Percentiles rank a stretch among this genome's conserved stretches.
Evolutionary conservation across 1,140 invertebrate genomes (phyloP).

Genomic region (Palaemon carinicauda): DNA sequence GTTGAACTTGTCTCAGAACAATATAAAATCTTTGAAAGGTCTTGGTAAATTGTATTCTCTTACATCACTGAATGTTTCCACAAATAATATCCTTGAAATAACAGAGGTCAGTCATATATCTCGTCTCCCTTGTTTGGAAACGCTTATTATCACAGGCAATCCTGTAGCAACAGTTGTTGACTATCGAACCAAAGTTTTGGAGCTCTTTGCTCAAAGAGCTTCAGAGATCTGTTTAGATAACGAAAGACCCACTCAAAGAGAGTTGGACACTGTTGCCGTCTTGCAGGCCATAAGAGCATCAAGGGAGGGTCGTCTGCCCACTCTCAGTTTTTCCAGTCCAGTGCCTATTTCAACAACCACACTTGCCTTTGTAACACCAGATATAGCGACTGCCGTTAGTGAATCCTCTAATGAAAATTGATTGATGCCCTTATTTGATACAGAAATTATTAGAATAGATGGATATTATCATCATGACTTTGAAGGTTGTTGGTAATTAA

Average conservation of each 20-base stretch:
- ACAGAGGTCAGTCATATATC: slow-evolving; percentile 83
- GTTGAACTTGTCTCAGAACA: slow-evolving; percentile 88
- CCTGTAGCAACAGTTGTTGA: slow-evolving; percentile 86
- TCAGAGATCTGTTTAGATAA: slow-evolving; percentile 84
- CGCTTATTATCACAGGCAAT: slow-evolving; percentile 86
- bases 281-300: slow-evolving; percentile 83
- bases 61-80: slow-evolving; percentile 84
- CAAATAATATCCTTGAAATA: slow-evolving; percentile 82
- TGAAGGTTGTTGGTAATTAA: too few relatives aligned
- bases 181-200: slow-evolving; percentile 88
- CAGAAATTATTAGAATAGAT: too few relatives aligned
- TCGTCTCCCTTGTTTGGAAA: slow-evolving; percentile 84
- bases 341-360: slow-evolving; percentile 26
- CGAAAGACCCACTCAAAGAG: slow-evolving; percentile 83
- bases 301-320: slow-evolving; percentile 69
- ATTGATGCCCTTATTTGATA: background rate
- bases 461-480: too few relatives aligned
- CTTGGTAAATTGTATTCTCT: slow-evolving; percentile 86
- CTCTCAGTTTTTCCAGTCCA: slow-evolving; percentile 52
- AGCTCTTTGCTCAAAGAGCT: slow-evolving; percentile 81
- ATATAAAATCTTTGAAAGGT: slow-evolving; percentile 77
- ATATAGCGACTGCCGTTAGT: slow-evolving; percentile 40
- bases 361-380: slow-evolving; percentile 18
- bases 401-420: slow-evolving; percentile 19
- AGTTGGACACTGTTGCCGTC: slow-evolving; percentile 89